These are phyloP conservation scores for Leptinotarsa juncta DNA, from an alignment of 2,888 invertebrate species.

Conservation along the genomic window DNA sequence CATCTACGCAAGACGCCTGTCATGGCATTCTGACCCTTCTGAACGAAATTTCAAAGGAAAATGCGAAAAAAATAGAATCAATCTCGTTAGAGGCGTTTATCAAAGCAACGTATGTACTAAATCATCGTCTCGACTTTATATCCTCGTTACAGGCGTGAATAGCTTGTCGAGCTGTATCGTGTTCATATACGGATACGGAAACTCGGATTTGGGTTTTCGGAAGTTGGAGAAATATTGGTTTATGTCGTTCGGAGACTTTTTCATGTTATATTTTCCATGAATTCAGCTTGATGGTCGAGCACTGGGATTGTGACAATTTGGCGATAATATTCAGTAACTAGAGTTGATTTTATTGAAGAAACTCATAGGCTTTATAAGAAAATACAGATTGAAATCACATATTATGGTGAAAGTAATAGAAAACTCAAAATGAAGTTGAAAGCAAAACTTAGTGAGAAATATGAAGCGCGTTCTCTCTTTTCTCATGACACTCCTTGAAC, in stretches of 20 bases:
- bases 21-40: neutral
- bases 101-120: slow-evolving; percentile 46
- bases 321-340: too few relatives aligned
- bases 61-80: slow-evolving; percentile 48
- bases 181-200: slow-evolving; percentile 42
- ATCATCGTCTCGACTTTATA: slow-evolving; percentile 52
- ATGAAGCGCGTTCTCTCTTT: too few relatives aligned
- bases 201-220: slow-evolving; percentile 38
- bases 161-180: slow-evolving; percentile 50
- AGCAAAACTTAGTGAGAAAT: too few relatives aligned
- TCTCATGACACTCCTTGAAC: too few relatives aligned
- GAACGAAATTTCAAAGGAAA: slow-evolving; percentile 12
- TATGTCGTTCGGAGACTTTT: neutral
- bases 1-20: neutral
- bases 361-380: too few relatives aligned
- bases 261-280: neutral
- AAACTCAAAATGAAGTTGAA: too few relatives aligned
- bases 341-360: too few relatives aligned
- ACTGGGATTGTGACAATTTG: neutral
- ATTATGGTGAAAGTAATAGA: too few relatives aligned
- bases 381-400: too few relatives aligned
- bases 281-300: neutral
- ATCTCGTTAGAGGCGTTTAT: slow-evolving; percentile 49
- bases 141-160: slow-evolving; percentile 55
- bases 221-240: slow-evolving; percentile 37